These are phyloP conservation scores for Sphaerodactylus townsendi DNA, from an alignment of 2,113 vertebrate species.

Conservation along the genomic window DNA sequence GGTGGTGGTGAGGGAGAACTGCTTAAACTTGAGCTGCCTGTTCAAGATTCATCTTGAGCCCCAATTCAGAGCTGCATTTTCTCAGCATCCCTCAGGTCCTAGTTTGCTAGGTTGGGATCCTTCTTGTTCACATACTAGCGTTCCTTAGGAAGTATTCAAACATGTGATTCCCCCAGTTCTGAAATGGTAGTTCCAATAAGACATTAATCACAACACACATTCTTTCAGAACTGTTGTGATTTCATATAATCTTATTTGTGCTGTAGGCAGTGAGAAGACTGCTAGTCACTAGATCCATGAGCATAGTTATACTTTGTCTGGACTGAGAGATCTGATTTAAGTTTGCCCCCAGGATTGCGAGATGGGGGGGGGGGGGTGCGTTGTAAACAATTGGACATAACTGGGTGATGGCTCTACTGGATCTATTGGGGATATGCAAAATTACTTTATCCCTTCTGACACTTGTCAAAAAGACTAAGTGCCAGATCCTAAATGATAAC, in stretches of 20 bases:
- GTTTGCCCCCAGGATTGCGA: too few relatives aligned
- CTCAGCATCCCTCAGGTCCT: not conserved
- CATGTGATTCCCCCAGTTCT: not conserved
- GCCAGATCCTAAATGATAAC: too few relatives aligned
- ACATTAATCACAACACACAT: too few relatives aligned
- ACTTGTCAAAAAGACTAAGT: too few relatives aligned
- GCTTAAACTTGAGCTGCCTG: not conserved
- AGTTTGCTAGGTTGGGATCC: too few relatives aligned
- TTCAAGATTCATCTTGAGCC: not conserved
- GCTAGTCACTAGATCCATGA: not conserved
- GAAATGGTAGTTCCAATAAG: not conserved
- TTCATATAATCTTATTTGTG: not conserved
- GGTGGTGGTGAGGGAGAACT: not conserved
- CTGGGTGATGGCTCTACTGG: too few relatives aligned
- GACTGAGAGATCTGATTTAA: not conserved
- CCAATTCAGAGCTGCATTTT: not conserved
- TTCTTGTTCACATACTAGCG: not conserved
- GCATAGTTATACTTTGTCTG: not conserved
- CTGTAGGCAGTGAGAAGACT: not conserved
- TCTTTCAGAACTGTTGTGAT: not conserved
- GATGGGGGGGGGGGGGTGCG: too few relatives aligned
- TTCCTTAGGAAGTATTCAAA: not conserved
- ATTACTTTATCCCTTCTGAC: too few relatives aligned
- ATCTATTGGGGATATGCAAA: too few relatives aligned
- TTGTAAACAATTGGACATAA: too few relatives aligned